Evolutionary conservation across 2,113 vertebrate genomes (phyloP).

Genomic region (Myrmecobius fasciatus): DNA sequence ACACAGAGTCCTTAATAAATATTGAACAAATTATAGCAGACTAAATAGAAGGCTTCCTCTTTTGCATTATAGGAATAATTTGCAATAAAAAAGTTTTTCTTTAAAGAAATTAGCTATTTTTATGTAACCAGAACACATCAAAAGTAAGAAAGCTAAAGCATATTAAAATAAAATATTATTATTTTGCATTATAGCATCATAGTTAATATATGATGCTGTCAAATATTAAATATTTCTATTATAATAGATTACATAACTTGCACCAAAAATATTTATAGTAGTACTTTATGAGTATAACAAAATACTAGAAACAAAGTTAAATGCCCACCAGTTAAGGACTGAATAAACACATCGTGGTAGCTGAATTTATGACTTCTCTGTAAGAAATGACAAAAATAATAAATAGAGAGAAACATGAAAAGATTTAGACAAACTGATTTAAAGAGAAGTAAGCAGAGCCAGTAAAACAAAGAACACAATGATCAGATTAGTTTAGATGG

Average conservation of each 20-base stretch:
- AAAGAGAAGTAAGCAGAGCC: background rate
- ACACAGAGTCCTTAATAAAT: background rate
- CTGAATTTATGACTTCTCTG: background rate
- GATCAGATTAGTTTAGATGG: background rate
- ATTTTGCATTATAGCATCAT: background rate
- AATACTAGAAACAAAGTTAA: background rate
- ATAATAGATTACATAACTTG: background rate
- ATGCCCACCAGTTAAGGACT: background rate
- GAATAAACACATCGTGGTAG: background rate
- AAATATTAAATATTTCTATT: background rate
- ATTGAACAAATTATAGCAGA: background rate
- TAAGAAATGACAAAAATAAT: background rate
- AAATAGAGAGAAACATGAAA: background rate
- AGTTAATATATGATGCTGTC: background rate
- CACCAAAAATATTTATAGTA: background rate
- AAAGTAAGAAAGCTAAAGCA: background rate
- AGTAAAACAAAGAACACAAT: background rate
- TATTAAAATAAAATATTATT: background rate
- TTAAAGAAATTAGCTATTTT: background rate
- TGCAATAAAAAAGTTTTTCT: background rate
- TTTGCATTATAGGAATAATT: background rate
- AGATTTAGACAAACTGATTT: background rate
- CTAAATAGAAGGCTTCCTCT: background rate
- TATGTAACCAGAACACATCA: background rate
- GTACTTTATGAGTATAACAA: background rate